phyloP scores from a whole-genome alignment of 2,888 invertebrate species.

The Diloba caeruleocephala region DNA sequence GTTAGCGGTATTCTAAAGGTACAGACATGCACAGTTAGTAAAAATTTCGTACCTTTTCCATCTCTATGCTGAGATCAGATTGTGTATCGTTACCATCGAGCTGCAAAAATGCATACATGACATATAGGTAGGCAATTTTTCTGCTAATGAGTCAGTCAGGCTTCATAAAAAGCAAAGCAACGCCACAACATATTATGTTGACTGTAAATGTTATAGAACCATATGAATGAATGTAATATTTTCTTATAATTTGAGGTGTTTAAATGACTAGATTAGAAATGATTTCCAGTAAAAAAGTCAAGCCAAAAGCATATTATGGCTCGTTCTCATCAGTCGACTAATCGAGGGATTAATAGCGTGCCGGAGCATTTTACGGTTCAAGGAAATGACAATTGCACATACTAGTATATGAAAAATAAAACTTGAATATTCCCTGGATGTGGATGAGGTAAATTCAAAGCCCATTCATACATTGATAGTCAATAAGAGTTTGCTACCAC shows the following conservation, averaged over 20 bases:
- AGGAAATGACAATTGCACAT: no score
- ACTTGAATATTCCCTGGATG: no score
- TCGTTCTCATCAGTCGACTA: slow-evolving; percentile 9
- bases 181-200: slow-evolving; percentile 32
- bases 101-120: slow-evolving; percentile 88
- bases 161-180: slow-evolving; percentile 65
- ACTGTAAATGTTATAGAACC: slow-evolving; percentile 26
- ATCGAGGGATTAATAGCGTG: background rate
- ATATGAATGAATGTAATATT: slow-evolving; percentile 27
- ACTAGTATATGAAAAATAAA: no score
- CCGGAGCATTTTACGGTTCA: background rate
- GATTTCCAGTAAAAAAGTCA: slow-evolving; percentile 3
- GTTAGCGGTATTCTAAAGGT: slow-evolving; percentile 62
- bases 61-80: slow-evolving; percentile 87
- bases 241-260: slow-evolving; percentile 18
- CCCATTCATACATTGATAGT: no score
- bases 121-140: slow-evolving; percentile 66
- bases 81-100: slow-evolving; percentile 88
- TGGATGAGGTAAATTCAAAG: no score
- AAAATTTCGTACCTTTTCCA: slow-evolving; percentile 89
- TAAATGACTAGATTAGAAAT: slow-evolving; percentile 1
- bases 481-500: no score
- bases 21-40: slow-evolving; percentile 81
- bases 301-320: slow-evolving; percentile 26
- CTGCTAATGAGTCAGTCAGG: slow-evolving; percentile 68